Evolutionary conservation across 1,140 invertebrate genomes (phyloP).

Genomic region (Diprion similis): DNA sequence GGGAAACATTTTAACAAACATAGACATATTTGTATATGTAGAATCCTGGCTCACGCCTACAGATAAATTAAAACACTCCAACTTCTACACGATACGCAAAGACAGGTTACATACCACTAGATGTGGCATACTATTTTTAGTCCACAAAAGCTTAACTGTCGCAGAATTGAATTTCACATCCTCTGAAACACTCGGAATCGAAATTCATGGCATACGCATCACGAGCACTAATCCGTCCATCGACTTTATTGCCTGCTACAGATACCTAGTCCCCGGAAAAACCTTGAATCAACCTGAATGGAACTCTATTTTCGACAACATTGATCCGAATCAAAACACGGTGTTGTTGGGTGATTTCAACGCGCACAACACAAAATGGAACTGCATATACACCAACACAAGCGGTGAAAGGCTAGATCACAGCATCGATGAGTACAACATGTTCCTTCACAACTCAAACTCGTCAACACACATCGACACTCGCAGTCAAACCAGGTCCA

Average conservation of each 20-base stretch:
- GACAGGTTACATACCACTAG: too few species aligned
- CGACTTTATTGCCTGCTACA: constrained; percentile 2
- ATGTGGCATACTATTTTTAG: too few species aligned
- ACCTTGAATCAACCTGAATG: constrained; percentile 14
- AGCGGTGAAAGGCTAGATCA: constrained; percentile 19
- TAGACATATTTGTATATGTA: too few species aligned
- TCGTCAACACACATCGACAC: constrained; percentile 18
- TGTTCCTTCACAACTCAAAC: constrained; percentile 17
- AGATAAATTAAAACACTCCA: too few species aligned
- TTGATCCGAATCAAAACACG: neutral
- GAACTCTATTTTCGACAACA: constrained; percentile 16
- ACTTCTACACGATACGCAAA: too few species aligned
- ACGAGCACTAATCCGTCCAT: neutral
- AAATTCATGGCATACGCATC: too few species aligned
- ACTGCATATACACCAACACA: constrained; percentile 13
- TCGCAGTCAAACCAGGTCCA: constrained; percentile 10
- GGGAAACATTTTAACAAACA: too few species aligned
- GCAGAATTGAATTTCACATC: too few species aligned
- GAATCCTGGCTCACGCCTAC: too few species aligned
- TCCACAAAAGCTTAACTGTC: too few species aligned
- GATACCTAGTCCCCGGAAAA: neutral
- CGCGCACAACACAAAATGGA: constrained; percentile 14
- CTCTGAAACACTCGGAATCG: too few species aligned
- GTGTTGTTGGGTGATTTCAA: constrained; percentile 22
- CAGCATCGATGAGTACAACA: constrained; percentile 15